These are phyloP conservation scores for Pristionchus entomophagus DNA, from an alignment of 2,888 invertebrate species.

Conservation along the genomic window DNA sequence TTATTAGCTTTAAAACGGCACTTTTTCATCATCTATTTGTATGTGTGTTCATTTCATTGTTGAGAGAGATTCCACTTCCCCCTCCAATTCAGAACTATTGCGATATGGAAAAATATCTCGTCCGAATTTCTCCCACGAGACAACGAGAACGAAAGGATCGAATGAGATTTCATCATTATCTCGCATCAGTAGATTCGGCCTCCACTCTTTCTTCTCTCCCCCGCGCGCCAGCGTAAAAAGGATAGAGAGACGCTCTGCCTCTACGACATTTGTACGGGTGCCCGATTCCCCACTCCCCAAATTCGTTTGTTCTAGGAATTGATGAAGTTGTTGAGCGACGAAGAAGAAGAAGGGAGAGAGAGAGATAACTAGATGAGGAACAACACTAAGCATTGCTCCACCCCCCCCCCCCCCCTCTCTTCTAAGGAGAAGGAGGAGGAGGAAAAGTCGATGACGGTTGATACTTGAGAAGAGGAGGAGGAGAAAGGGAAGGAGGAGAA, in stretches of 20 bases:
- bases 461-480: slow-evolving; percentile 15
- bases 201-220: background rate
- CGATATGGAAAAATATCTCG: no score
- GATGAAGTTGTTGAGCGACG: slow-evolving; percentile 43
- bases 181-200: background rate
- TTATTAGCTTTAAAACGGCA: background rate
- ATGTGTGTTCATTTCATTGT: background rate
- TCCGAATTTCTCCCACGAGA: background rate
- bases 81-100: background rate
- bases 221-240: background rate
- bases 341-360: no score
- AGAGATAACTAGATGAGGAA: slow-evolving; percentile 44
- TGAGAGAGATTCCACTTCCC: no score
- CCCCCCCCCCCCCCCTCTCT: background rate
- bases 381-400: slow-evolving; percentile 8
- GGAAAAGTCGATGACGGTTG: slow-evolving; percentile 24
- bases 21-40: background rate
- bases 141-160: background rate
- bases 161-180: slow-evolving; percentile 36
- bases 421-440: background rate
- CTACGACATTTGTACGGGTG: slow-evolving; percentile 32
- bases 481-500: background rate
- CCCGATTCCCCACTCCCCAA: background rate
- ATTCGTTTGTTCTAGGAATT: slow-evolving; percentile 45
- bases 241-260: no score